Evolutionary conservation across 64 coral and sea anemone species (phyloP), one percentile per base, ranked within the genome.

Genomic region (Montipora capricornis): DNA sequence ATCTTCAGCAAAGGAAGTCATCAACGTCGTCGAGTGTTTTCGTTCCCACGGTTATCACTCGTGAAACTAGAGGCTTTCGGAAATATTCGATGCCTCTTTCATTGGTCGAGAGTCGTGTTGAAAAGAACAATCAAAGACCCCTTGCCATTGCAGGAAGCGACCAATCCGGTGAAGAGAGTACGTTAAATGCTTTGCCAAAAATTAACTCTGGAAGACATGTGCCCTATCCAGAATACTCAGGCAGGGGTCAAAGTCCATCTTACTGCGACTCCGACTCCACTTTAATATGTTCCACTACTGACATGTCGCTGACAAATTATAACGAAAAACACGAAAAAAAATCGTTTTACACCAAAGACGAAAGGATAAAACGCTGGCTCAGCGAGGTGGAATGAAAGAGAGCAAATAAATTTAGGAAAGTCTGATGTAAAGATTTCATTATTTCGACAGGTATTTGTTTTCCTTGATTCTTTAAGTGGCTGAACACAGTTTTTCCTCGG

Each of bases 321-420:
- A 17, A 48, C 45, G 46, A 37, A 37, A 37, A 37, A 37, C 37
- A 57, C 53, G 53, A 50, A 16, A 70, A 5, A 50, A 15, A 71
- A 6, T 66, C 82, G 12, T 73, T 49, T n/a, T 50, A 86, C 19
- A 64, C 46, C 4, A 86, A 86, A 71, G 37, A 51, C 4, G 62
- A 70, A 44, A 70, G 62, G 7, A 86, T 86, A 70, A 70, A 86
- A 70, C 82, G 82, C 46, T 86, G 82, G 82, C 82, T 86, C 46
- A 86, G 82, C 19, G 82, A 86, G 49, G 82, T 86, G 8, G 82
- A 86, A 73, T 86, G 49, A 68, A 4, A 19, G 61, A 12, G 61
- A 64, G 11, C 9, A 64, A 64, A 64, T 57, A 57, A 57, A 57
- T 57, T 57, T 57, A 57, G 11, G 53, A 0, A 57, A 57, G 6